Evolutionary conservation across 2,888 invertebrate species (phyloP), one percentile per base, ranked within the genome.

Genomic region (Euplagia quadripunctaria): DNA sequence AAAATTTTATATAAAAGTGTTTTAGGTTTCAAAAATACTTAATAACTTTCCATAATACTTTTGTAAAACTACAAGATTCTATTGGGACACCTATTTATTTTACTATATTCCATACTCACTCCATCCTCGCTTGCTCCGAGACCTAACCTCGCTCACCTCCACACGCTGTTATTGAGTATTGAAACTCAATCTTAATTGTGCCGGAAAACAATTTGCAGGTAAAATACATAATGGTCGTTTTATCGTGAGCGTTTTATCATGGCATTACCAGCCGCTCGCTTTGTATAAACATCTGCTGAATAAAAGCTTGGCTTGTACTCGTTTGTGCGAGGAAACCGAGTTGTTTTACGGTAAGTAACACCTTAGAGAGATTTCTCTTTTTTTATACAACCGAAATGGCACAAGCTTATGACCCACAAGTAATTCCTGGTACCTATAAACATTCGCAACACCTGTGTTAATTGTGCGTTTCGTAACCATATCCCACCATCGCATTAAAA

Each of bases 131-230:
- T 85, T 73, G 69, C 80, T 76, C 63, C 73, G 70, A 76, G 79
- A 78, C 82, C 81, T 81, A 82, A 79, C 81, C 70, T 68, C 41
- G 67, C 31, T 69, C 71, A 78, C 63, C 75, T 79, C 84, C 77
- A 85, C 80, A 79, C 75, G 74, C 31, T 78, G 75, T 91, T 92
- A 94, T 93, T 89, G 92, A 88, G 89, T 88, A 92, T 94, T 92
- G 92, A 93, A 94, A 94, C 89, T 89, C 91, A 94, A 94, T 94
- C 93, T 93, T 91, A 93, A 93, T 92, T 88, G 89, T 91, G 89
- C 90, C 92, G 93, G 94, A 93, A 94, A 94, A 93, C 93, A 91
- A 93, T 94, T 94, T 92, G 87, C 92, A 85, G 85, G 86, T 78
- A 85, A 86, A 89, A 90, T 86, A 87, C 86, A 82, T 88, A 88